Percentiles rank a stretch among this genome's conserved stretches.
phyloP scores from a whole-genome alignment of 1,140 invertebrate species.

The Drosophila aff. region DNA sequence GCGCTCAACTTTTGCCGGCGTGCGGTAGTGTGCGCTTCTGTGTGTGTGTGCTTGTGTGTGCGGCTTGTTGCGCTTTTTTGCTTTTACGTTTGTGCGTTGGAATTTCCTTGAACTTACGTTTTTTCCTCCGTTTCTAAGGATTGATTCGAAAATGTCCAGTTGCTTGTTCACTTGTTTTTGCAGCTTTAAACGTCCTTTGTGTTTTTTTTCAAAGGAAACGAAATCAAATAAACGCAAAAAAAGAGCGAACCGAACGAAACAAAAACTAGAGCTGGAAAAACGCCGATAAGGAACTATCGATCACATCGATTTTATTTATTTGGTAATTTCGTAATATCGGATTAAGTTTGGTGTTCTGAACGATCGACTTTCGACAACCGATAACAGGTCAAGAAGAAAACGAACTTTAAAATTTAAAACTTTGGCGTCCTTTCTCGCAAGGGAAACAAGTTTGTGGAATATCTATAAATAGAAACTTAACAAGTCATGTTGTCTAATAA shows the following conservation, averaged over 20 bases:
- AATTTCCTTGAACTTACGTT: constrained; percentile 48
- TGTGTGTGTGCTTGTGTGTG: constrained; percentile 12
- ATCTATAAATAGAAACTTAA: background rate
- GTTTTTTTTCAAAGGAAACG: constrained; percentile 35
- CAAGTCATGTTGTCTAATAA: no score
- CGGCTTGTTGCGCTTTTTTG: constrained; percentile 57
- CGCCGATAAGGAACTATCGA: constrained; percentile 16
- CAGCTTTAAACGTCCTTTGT: constrained; percentile 6
- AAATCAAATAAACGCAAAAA: constrained; percentile 59
- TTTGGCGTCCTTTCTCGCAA: background rate
- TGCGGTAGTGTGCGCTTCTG: constrained; percentile 26
- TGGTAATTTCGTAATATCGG: background rate
- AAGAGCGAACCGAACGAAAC: constrained; percentile 52
- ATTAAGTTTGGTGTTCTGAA: background rate
- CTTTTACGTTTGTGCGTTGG: constrained; percentile 15
- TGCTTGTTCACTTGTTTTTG: constrained; percentile 9
- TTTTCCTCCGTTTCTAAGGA: constrained; percentile 7
- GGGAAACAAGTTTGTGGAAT: background rate
- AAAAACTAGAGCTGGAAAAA: constrained; percentile 35
- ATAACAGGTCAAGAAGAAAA: background rate
- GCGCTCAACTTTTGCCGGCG: constrained; percentile 51
- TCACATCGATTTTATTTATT: background rate
- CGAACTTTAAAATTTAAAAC: background rate
- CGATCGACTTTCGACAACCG: background rate
- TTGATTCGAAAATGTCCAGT: constrained; percentile 1